Evolutionary conservation across 2,888 invertebrate genomes (phyloP), one percentile per base, ranked within the genome.

Genomic region (Petrolisthes manimaculis): DNA sequence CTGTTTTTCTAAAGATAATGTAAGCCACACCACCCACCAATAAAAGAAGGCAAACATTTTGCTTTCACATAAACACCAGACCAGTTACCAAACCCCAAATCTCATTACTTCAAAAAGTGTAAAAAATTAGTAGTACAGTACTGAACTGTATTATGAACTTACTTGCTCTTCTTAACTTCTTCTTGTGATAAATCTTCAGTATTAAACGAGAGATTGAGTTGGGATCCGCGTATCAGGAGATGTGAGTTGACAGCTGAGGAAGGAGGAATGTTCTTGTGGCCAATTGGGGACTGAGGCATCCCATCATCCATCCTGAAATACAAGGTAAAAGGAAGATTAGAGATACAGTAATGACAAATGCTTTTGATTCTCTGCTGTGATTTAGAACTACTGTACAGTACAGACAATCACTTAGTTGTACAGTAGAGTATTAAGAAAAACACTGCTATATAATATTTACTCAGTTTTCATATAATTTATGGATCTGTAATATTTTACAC

Each of bases 301-400:
- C 84, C 84, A 77, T 93, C 93, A 71, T 89, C 89, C 77, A 89
- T 55, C n/a, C 88, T 88, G 67, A 12, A 61, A 77, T 24, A 81
- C 18, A 56, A 21, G 37, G 24, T 24, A 12, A 24, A 67, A 6
- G 37, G 56, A 24, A 21, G 18, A 21, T 79, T 18, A 51, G 53
- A 12, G 18, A 53, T 79, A 53, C 12, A 79, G 37, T 24, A 80
- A n/a, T 80, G 37, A 53, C 9, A 21, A 80, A 37, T 77, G 14
- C n/a, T n/a, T 79, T 79, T 54, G 0, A 9, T 14, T 51, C n/a
- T 53, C n/a, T 53, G 74, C 8, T 74, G 74, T 18, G 74, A 8
- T 74, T 37, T 37, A 37, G 37, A 37, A 37, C 37, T 37, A 37
- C 37, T 37, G 37, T 37, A 37, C 37, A 37, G 37, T 37, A 37